Evolutionary conservation across 2,888 invertebrate species (phyloP), one percentile per base, ranked within the genome.

Genomic region (Exephanes ischioxanthus): DNA sequence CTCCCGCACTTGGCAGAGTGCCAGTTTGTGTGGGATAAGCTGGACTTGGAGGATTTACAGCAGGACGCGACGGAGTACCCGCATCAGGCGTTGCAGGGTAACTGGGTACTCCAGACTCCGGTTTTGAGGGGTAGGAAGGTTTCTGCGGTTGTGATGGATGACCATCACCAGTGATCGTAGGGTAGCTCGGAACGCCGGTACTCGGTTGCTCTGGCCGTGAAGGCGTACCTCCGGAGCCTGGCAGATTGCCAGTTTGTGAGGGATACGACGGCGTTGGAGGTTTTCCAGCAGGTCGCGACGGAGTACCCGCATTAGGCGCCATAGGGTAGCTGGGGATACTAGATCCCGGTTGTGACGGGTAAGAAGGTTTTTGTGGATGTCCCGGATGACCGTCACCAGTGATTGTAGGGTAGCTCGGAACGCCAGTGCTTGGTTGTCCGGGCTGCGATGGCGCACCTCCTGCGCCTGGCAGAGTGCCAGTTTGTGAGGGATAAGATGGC

Each of bases 231-330:
- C 45, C 45, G 0, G 14, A 14, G 45, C 45, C 14, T 45, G 45
- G 45, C 0, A 3, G 45, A 14, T 14, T 45, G 11, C 45, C 45
- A 45, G 45, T 45, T 45, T 45, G 45, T 45, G 45, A 45, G 45
- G 45, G 45, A 3, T 45, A 82, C 16, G 80, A 37, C 45, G 88
- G 86, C 37, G 89, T 86, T 84, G 93, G 91, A 19, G 94, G 94
- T 0, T 93, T 92, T 67, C 94, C 93, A 6, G 94, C 94, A 30
- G 94, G 89, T 7, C 90, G 91, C 3, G 90, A 89, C 3, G 94
- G 94, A 0, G 94, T 88, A 2, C 95, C 95, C 1, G 95, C 95
- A 0, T 95, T 95, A 1, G 95, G 95, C 55, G 92, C 90, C 19
- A 94, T 94, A 55, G 88, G 87, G 16, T 37, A 67, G 0, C 75